Percentiles rank a stretch among this genome's conserved stretches.
Conservation (phyloP, 2,888 invertebrate species). For the Calephelis perditalis region DNA sequence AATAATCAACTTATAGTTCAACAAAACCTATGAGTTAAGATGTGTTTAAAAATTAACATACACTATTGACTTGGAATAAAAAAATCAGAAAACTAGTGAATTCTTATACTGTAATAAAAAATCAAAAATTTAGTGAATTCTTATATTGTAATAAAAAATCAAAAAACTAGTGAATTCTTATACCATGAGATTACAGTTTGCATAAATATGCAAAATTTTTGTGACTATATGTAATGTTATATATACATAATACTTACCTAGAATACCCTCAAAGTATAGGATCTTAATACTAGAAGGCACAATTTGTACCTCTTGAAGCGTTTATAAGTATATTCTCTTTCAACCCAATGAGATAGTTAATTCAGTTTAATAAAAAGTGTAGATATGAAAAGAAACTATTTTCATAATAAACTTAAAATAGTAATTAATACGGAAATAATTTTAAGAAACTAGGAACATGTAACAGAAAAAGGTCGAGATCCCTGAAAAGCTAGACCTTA, state of each 20-base stretch:
- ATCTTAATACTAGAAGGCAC: constrained; percentile 57
- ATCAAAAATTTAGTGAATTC: neutral
- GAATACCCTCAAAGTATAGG: constrained; percentile 63
- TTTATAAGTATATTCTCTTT: constrained; percentile 29
- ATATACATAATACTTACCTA: constrained; percentile 45
- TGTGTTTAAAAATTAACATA: neutral
- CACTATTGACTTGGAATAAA: neutral
- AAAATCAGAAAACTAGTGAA: neutral
- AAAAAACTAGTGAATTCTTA: neutral
- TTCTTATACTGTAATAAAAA: neutral
- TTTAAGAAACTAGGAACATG: no score
- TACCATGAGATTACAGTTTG: constrained; percentile 17
- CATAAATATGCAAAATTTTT: constrained; percentile 12
- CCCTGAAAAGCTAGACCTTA: no score
- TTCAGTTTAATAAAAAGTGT: no score
- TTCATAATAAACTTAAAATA: no score
- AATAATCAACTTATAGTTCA: constrained; percentile 7
- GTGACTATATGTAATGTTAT: constrained; percentile 25
- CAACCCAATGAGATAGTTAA: neutral
- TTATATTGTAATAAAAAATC: neutral
- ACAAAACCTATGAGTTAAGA: neutral
- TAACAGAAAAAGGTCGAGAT: no score
- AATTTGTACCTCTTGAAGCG: constrained; percentile 63
- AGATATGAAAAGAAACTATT: no score
- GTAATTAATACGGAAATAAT: no score